A percentile compares a stretch with the other conserved stretches of the same genome.
phyloP scores from a whole-genome alignment of 2,113 vertebrate species.

The Vireo altiloquus region DNA sequence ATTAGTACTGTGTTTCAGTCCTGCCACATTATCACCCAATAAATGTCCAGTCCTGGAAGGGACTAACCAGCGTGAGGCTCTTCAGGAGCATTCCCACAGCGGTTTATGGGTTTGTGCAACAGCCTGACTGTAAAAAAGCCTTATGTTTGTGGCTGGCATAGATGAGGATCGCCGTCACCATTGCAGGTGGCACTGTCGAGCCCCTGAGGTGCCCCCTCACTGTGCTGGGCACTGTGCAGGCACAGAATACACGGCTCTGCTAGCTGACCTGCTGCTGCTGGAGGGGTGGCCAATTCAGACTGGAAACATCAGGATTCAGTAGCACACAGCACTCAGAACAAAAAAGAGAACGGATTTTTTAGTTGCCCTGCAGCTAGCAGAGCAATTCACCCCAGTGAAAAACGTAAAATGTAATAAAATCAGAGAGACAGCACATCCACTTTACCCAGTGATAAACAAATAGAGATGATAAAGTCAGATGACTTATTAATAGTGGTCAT shows the following conservation, averaged over 20 bases:
- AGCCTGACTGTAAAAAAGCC: background rate
- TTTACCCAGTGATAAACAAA: background rate
- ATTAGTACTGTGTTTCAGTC: background rate
- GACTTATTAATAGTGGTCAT: background rate
- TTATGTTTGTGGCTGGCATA: background rate
- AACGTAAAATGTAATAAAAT: background rate
- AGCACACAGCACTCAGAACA: background rate
- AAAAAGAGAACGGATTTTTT: background rate
- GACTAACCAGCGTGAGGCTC: background rate
- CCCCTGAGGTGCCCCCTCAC: background rate
- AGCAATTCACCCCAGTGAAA: background rate
- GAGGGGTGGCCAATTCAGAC: background rate
- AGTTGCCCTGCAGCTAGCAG: background rate
- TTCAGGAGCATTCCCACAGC: background rate
- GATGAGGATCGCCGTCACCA: background rate
- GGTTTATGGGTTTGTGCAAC: background rate
- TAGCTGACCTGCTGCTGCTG: background rate
- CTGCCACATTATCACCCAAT: background rate
- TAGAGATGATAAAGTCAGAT: background rate
- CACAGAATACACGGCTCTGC: background rate
- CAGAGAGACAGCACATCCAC: background rate
- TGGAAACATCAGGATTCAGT: background rate
- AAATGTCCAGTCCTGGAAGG: background rate
- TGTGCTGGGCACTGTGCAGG: background rate
- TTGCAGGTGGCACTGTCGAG: background rate